phyloP scores from a whole-genome alignment of 2,113 vertebrate genomes.

The Vimba vimba region DNA sequence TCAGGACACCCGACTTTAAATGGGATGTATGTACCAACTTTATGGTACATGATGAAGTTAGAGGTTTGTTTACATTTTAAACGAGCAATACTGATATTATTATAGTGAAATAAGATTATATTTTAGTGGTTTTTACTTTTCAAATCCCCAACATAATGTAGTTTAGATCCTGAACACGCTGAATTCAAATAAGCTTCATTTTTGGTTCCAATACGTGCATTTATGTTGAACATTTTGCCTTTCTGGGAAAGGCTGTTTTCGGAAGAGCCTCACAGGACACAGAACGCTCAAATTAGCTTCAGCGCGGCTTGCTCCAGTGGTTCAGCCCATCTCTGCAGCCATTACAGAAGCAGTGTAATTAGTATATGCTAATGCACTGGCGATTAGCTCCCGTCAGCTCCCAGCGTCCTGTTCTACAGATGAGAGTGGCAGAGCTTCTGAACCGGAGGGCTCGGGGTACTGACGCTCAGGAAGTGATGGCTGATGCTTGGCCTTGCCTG shows the following conservation, averaged over 20 bases:
- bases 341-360: conserved; percentile 46
- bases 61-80: no score
- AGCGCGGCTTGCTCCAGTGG: conserved; percentile 30
- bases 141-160: not conserved
- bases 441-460: not conserved
- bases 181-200: not conserved
- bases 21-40: not conserved
- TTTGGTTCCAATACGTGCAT: not conserved
- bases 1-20: no score
- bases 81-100: no score
- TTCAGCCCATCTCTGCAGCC: conserved; percentile 37
- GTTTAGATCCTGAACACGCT: not conserved
- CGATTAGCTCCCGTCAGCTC: conserved; percentile 54
- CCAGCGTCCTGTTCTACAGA: conserved; percentile 43
- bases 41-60: not conserved
- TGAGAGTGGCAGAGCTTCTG: conserved; percentile 15
- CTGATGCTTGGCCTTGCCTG: conserved; percentile 9
- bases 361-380: conserved; percentile 49
- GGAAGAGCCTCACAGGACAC: conserved; percentile 35
- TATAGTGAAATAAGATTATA: not conserved
- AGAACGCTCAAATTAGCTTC: conserved; percentile 12
- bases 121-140: not conserved
- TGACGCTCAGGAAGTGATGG: not conserved
- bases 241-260: conserved; percentile 26
- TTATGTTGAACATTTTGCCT: conserved; percentile 18